These are phyloP conservation scores for Ectemnius cavifrons DNA, from an alignment of 2,888 invertebrate species.

Conservation along the genomic window DNA sequence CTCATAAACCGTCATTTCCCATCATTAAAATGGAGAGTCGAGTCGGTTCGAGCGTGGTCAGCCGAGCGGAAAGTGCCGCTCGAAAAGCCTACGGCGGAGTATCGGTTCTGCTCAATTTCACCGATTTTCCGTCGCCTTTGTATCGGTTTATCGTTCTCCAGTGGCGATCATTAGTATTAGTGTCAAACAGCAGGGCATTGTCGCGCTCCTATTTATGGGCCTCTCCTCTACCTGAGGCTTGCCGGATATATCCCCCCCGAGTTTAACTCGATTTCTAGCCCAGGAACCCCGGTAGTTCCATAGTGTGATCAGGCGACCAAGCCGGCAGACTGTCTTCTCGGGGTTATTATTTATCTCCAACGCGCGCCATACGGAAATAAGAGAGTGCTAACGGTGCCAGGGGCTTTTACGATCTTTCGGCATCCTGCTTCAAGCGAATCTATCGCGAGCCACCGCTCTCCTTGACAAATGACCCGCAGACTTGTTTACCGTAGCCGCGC, in stretches of 20 bases:
- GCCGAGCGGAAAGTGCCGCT: constrained; percentile 69
- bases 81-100: constrained; percentile 63
- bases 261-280: not conserved
- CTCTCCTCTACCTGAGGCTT: constrained; percentile 58
- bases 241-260: not conserved
- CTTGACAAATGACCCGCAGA: constrained; percentile 60
- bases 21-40: constrained; percentile 61
- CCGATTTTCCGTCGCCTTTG: constrained; percentile 73
- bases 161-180: constrained; percentile 73
- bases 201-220: constrained; percentile 64
- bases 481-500: constrained; percentile 41
- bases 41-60: constrained; percentile 53
- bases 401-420: constrained; percentile 54
- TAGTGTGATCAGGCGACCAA: not conserved
- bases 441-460: constrained; percentile 30
- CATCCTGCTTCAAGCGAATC: constrained; percentile 24
- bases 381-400: constrained; percentile 55
- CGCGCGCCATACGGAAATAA: constrained; percentile 44
- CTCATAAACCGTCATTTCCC: constrained; percentile 72
- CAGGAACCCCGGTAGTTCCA: too few species aligned
- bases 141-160: constrained; percentile 70
- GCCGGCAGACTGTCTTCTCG: constrained; percentile 8
- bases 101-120: constrained; percentile 76
- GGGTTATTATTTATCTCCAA: constrained; percentile 51
- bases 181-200: constrained; percentile 69